Conservation (phyloP, 2,888 invertebrate genomes). For the Leptinotarsa haldemani region DNA sequence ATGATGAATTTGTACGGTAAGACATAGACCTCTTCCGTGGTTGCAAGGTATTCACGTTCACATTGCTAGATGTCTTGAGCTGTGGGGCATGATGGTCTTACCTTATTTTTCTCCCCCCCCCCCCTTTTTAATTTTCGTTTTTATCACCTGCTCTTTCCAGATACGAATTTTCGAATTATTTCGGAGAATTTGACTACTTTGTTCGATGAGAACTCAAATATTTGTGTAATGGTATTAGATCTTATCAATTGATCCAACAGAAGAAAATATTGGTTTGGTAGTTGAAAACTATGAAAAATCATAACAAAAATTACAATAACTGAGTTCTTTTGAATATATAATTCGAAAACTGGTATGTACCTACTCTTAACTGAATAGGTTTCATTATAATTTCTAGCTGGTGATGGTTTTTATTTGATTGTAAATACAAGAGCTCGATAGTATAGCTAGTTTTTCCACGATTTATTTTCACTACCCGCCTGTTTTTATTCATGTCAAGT, state of each 20-base stretch:
- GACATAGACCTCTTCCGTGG: conserved; percentile 65
- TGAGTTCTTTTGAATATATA: not conserved
- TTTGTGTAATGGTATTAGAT: too few relatives aligned
- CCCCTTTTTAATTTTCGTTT: conserved; percentile 31
- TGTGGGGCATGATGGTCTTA: conserved; percentile 50
- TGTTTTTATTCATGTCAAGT: conserved; percentile 41
- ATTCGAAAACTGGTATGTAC: conserved; percentile 21
- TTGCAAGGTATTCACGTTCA: conserved; percentile 51
- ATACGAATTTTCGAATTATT: conserved; percentile 24
- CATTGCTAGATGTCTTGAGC: conserved; percentile 50
- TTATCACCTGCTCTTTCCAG: conserved; percentile 30
- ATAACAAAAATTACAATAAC: not conserved
- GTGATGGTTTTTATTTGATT: conserved; percentile 47
- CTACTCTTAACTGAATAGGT: conserved; percentile 18
- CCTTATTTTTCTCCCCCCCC: conserved; percentile 33
- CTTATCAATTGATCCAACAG: too few relatives aligned
- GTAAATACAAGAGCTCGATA: conserved; percentile 40
- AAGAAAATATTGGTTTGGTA: too few relatives aligned
- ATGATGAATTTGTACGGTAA: conserved; percentile 97
- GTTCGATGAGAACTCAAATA: too few relatives aligned
- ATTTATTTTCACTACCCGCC: conserved; percentile 39
- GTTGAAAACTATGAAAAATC: not conserved
- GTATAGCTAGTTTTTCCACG: conserved; percentile 21
- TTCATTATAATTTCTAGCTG: conserved; percentile 40
- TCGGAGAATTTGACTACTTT: not conserved